phyloP scores from a whole-genome alignment of 2,113 vertebrate species.

The Cyprinus carpio region DNA sequence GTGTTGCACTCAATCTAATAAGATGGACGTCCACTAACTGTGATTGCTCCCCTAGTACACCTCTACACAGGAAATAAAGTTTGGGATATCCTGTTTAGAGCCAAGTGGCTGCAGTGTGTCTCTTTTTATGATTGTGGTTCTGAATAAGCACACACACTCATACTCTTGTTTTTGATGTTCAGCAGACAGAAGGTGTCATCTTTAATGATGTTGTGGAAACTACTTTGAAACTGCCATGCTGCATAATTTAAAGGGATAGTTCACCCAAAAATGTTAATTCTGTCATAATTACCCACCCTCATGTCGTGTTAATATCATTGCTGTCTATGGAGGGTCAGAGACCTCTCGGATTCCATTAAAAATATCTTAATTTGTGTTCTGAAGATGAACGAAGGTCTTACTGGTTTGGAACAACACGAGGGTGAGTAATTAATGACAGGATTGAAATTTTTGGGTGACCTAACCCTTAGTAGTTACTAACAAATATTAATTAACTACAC shows the following conservation, averaged over 20 bases:
- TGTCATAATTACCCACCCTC: too few species aligned
- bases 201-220: background rate
- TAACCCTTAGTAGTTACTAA: too few species aligned
- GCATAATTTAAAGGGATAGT: background rate
- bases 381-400: too few species aligned
- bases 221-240: background rate
- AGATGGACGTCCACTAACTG: conserved; percentile 79
- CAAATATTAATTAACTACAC: background rate
- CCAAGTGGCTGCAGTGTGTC: conserved; percentile 37
- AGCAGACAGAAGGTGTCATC: background rate
- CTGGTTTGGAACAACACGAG: too few species aligned
- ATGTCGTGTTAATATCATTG: too few species aligned
- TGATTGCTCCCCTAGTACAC: conserved; percentile 79
- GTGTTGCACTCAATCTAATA: conserved; percentile 73
- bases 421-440: too few species aligned
- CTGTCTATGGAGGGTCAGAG: too few species aligned
- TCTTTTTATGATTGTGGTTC: background rate
- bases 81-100: conserved; percentile 82
- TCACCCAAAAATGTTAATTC: too few species aligned
- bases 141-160: conserved; percentile 9
- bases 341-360: too few species aligned
- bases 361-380: too few species aligned
- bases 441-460: too few species aligned
- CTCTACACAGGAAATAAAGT: conserved; percentile 84
- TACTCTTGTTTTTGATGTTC: background rate